These are phyloP conservation scores for Aythya baeri DNA, from an alignment of 2,113 vertebrate species.

Conservation along the genomic window DNA sequence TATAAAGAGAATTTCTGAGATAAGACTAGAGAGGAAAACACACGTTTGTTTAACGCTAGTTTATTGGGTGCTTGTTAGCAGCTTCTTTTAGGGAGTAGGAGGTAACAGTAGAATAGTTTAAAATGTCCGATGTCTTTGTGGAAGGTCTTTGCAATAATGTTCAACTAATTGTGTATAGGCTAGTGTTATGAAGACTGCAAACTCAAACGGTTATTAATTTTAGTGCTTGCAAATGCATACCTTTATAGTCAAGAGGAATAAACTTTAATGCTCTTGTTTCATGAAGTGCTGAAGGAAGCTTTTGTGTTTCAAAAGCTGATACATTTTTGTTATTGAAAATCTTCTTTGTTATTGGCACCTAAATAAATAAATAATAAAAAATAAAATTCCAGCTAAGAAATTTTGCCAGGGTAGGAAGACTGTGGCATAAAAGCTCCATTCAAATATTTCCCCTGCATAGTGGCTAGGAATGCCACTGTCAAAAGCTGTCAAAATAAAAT, in stretches of 20 bases:
- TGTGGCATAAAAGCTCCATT: neutral
- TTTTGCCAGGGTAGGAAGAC: neutral
- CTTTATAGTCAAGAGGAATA: accelerated
- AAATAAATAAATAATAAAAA: no score
- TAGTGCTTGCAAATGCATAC: neutral
- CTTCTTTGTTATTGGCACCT: neutral
- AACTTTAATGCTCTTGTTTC: neutral
- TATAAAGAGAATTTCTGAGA: neutral
- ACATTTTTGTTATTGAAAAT: neutral
- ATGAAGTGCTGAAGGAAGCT: neutral
- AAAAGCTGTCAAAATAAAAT: neutral
- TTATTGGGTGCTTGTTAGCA: neutral
- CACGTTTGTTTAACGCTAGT: accelerated
- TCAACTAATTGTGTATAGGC: neutral
- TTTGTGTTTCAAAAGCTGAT: neutral
- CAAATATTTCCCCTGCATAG: neutral
- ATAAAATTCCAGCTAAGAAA: neutral
- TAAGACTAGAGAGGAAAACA: neutral
- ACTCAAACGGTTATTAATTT: neutral
- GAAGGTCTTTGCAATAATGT: neutral
- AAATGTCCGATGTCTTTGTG: neutral
- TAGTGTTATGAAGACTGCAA: neutral
- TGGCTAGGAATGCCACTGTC: neutral
- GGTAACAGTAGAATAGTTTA: neutral
- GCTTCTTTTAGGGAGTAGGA: neutral